Evolutionary conservation across 2,888 invertebrate genomes (phyloP).

Genomic region (Galerucella calmariensis): DNA sequence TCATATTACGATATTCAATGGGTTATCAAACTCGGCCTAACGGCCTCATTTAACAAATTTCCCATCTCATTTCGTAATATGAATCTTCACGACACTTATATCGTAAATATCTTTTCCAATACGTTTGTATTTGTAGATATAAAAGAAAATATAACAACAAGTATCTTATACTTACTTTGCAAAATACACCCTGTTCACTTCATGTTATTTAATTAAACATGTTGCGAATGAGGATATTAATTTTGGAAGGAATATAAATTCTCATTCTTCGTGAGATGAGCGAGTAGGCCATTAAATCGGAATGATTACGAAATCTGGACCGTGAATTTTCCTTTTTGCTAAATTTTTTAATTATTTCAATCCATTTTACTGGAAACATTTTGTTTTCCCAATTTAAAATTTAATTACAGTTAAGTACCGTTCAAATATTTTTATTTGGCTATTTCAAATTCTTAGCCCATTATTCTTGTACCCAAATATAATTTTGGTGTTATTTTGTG

Average conservation of each 20-base stretch:
- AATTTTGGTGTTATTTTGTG: background rate
- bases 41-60: no score
- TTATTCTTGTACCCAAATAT: background rate
- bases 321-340: slow-evolving; percentile 11
- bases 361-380: slow-evolving; percentile 10
- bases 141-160: background rate
- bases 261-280: slow-evolving; percentile 8
- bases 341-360: slow-evolving; percentile 22
- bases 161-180: background rate
- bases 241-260: slow-evolving; percentile 22
- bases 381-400: slow-evolving; percentile 17
- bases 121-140: no score
- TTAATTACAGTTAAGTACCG: background rate
- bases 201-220: background rate
- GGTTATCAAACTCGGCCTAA: no score
- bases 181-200: background rate
- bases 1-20: no score
- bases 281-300: slow-evolving; percentile 13
- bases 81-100: no score
- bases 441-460: background rate
- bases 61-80: no score
- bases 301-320: slow-evolving; percentile 16
- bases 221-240: slow-evolving; percentile 5
- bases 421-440: background rate
- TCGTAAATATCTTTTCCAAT: no score